Evolutionary conservation across 2,797 vertebrate genomes (phyloP).

Genomic region (Labroides dimidiatus): DNA sequence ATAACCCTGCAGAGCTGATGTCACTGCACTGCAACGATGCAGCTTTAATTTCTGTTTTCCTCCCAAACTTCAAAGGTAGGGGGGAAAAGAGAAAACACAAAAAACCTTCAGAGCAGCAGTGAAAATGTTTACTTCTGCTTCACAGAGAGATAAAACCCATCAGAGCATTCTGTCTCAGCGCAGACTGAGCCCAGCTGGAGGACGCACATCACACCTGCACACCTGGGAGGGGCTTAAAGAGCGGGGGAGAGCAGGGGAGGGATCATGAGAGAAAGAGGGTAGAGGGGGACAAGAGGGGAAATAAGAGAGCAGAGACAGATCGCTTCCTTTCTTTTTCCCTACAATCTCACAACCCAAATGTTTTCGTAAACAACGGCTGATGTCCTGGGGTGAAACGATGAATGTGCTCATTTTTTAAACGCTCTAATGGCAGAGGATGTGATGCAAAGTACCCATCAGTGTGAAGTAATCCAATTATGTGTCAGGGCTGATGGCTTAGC

Average conservation of each 20-base stretch:
- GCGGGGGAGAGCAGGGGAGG: conserved; percentile 10
- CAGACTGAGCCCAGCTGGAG: conserved; percentile 17
- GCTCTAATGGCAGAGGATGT: too few species aligned
- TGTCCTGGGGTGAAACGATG: too few species aligned
- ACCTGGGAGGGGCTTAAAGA: conserved; percentile 38
- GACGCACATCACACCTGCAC: conserved; percentile 53
- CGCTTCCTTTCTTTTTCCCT: too few species aligned
- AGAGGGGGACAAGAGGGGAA: too few species aligned
- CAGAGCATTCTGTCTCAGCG: conserved; percentile 23
- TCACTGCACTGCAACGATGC: neutral
- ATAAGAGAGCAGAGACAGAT: too few species aligned
- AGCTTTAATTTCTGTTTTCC: conserved; percentile 25
- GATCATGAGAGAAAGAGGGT: conserved; percentile 20
- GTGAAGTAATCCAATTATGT: too few species aligned
- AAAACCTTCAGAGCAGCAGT: conserved; percentile 8
- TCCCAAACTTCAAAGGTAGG: conserved; percentile 35
- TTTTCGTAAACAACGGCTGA: too few species aligned
- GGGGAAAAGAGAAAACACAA: neutral
- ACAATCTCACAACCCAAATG: too few species aligned
- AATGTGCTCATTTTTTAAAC: too few species aligned
- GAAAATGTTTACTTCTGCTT: conserved; percentile 27
- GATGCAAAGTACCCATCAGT: too few species aligned
- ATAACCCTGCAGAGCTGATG: neutral
- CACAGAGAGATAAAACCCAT: conserved; percentile 12
- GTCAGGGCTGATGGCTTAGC: too few species aligned